Conservation (phyloP, 53 echinoderm and acorn worm species). For the Paracentrotus lividus region DNA sequence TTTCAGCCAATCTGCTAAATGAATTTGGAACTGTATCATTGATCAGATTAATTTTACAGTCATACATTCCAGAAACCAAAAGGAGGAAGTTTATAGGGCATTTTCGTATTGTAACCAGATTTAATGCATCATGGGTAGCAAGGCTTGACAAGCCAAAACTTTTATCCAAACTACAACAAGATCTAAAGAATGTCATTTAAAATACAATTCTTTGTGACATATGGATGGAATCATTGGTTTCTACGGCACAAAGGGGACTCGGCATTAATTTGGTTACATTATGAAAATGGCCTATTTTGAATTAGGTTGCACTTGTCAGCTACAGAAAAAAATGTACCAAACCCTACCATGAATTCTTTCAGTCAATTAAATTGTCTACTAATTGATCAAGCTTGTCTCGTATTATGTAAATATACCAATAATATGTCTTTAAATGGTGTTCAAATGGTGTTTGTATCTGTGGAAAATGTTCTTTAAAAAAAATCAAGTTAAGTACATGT, state of each 20-base stretch:
- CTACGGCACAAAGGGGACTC: background rate
- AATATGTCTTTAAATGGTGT: background rate
- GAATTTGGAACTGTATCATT: background rate
- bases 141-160: too few relatives aligned
- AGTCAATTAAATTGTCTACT: background rate
- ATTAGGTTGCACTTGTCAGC: background rate
- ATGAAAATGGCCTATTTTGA: too few relatives aligned
- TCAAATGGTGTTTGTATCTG: background rate
- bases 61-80: background rate
- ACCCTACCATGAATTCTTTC: constrained; percentile 10
- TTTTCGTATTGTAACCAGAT: too few relatives aligned
- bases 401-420: background rate
- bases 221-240: background rate
- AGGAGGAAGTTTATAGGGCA: background rate
- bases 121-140: too few relatives aligned
- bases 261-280: background rate
- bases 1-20: background rate
- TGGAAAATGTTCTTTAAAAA: background rate
- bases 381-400: background rate
- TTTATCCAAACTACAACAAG: too few relatives aligned
- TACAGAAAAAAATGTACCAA: background rate
- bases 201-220: too few relatives aligned
- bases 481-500: too few relatives aligned
- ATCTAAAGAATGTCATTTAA: too few relatives aligned
- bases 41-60: background rate